These are phyloP conservation scores for Colossoma macropomum DNA, from an alignment of 2,113 vertebrate species.

Conservation along the genomic window DNA sequence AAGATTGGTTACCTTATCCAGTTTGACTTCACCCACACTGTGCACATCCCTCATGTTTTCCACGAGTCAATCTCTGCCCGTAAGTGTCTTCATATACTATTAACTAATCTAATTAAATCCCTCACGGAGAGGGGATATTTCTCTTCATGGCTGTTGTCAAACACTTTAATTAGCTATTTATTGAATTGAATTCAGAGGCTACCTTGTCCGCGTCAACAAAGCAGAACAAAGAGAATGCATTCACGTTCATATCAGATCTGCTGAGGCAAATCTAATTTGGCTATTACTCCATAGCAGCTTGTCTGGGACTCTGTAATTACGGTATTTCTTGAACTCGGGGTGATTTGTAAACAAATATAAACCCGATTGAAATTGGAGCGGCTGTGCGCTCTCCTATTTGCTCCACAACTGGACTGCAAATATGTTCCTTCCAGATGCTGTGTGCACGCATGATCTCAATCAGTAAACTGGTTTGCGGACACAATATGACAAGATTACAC, in stretches of 20 bases:
- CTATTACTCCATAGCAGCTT: constrained; percentile 20
- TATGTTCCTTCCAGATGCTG: constrained; percentile 10
- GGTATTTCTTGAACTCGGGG: constrained; percentile 5
- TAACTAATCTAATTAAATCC: constrained; percentile 61
- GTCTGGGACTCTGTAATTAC: constrained; percentile 27
- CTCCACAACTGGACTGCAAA: constrained; percentile 17
- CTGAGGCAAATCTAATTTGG: constrained; percentile 39
- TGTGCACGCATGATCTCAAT: background rate
- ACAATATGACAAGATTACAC: background rate
- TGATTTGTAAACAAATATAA: constrained; percentile 36
- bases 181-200: constrained; percentile 63
- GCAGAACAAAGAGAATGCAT: constrained; percentile 36
- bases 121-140: constrained; percentile 54
- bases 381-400: constrained; percentile 37
- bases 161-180: constrained; percentile 64
- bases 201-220: constrained; percentile 41
- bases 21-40: constrained; percentile 48
- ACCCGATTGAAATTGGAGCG: constrained; percentile 13
- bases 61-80: constrained; percentile 33
- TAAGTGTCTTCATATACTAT: constrained; percentile 52
- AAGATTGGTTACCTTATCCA: constrained; percentile 47
- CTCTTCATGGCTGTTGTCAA: constrained; percentile 64
- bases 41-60: constrained; percentile 48
- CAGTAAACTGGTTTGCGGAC: background rate
- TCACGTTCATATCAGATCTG: constrained; percentile 37